Base-by-base conservation (phyloP, 2,888 invertebrate species). In the Hirtodrosophila trivittata region DNA sequence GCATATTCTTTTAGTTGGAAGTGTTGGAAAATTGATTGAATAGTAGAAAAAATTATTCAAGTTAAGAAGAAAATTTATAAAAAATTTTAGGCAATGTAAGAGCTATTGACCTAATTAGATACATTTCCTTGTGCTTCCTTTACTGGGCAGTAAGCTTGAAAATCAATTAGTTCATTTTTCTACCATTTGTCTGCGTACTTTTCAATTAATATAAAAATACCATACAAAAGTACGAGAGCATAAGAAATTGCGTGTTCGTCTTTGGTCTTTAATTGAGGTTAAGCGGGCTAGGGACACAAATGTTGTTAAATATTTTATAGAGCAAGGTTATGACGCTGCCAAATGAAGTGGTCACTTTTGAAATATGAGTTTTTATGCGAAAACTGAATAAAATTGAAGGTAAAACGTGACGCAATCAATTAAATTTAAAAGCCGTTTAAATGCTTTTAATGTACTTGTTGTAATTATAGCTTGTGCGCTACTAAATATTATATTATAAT, bases 271-370 rank as follows among this genome's bases (percentile, higher is more conserved):
- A 72, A 82, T 85, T 75, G 64, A 72, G 83, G 80, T 57, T 78
- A 78, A 66, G 55, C 64, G 56, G 57, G 38, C 30, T 33, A 52
- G 37, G 39, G 43, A 43, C 66, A 57, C 37, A 74, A 75, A 66
- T 41, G 49, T 63, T 57, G 82, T 82, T 63, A 85, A 77, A 85
- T 65, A 59, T 63, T 69, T 80, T 68, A 64, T 80, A 42, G 75
- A 58, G 59, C 86, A 82, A 85, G 86, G 82, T 51, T 77, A 66
- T 42, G 14, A 33, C 32, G 21, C 35, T 55, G 46, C 35, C 37
- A 26, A 47, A 37, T 14, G 26, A 55, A 64, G 14, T 65, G 56
- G 33, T 42, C 41, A 70, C 10, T 43, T 66, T 59, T 69, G 43
- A 81, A 62, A 50, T 59, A 68, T 77, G 26, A 54, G 16, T 50